phyloP scores from a whole-genome alignment of 2,113 vertebrate genomes.

The Rhadina sibilatrix region DNA sequence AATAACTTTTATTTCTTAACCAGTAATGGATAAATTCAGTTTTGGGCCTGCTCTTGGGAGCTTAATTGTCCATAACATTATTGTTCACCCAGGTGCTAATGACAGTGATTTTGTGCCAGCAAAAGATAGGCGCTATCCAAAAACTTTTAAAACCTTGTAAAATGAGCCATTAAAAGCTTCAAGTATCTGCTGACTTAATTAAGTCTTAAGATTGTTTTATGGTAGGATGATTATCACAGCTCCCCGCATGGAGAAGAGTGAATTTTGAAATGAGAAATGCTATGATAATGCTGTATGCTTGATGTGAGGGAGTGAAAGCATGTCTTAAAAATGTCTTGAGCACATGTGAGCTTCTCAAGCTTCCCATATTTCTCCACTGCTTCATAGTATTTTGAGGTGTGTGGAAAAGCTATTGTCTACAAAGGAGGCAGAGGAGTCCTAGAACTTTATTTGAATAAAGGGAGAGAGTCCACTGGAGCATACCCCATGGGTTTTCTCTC shows the following conservation, averaged over 20 bases:
- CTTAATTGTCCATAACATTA: not conserved
- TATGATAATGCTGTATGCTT: not conserved
- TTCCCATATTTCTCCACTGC: not conserved
- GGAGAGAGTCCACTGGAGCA: not conserved
- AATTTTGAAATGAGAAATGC: not conserved
- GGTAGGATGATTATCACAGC: not conserved
- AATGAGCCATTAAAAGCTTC: not conserved
- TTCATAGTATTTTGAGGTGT: not conserved
- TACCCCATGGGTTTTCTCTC: not conserved
- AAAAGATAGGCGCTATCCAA: not conserved
- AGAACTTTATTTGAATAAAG: not conserved
- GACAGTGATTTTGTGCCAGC: not conserved
- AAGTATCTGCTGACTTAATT: not conserved
- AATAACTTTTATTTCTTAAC: not conserved
- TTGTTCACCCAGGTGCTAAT: not conserved
- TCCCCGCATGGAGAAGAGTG: not conserved
- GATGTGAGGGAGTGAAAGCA: not conserved
- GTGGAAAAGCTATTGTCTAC: not conserved
- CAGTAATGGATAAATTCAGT: not conserved
- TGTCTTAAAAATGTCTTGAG: not conserved
- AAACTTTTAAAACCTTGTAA: not conserved
- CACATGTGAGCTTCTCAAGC: not conserved
- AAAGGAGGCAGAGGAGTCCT: not conserved
- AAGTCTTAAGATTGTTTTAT: not conserved
- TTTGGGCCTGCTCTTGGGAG: not conserved